phyloP scores from a whole-genome alignment of 30 jellyfish, hydroid and myxozoan genomes.

The Turritopsis rubra region DNA sequence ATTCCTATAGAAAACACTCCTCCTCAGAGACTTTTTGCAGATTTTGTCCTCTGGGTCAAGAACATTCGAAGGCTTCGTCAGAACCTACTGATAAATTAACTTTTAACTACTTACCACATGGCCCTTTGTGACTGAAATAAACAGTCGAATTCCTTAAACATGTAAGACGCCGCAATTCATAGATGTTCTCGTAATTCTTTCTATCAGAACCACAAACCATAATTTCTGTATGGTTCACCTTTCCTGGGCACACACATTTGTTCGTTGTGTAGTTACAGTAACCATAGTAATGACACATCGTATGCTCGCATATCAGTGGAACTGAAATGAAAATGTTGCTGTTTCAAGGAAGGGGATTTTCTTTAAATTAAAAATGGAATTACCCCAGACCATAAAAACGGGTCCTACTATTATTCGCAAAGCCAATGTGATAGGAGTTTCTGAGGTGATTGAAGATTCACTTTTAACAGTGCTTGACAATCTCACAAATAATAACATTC shows the following conservation, averaged over 20 bases:
- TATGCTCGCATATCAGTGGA: background rate
- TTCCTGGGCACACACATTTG: background rate
- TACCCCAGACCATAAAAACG: too few relatives aligned
- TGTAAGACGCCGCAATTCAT: background rate
- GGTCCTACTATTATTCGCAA: too few relatives aligned
- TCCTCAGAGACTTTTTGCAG: too few relatives aligned
- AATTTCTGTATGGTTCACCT: background rate
- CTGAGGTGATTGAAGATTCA: too few relatives aligned
- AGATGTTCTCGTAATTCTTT: background rate
- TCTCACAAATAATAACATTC: too few relatives aligned
- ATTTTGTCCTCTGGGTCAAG: too few relatives aligned
- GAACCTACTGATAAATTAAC: too few relatives aligned
- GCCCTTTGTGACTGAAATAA: background rate
- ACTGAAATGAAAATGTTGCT: background rate
- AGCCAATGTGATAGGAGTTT: too few relatives aligned
- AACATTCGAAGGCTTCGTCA: too few relatives aligned
- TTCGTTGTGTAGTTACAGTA: conserved; percentile 3
- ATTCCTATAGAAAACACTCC: too few relatives aligned
- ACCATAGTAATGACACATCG: background rate
- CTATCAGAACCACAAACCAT: conserved; percentile 10
- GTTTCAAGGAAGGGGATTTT: background rate
- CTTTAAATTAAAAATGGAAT: too few relatives aligned
- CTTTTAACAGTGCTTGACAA: too few relatives aligned
- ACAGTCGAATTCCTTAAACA: conserved; percentile 9
- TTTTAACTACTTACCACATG: background rate